A percentile compares a stretch with the other conserved stretches of the same genome.
Conservation (phyloP, 2,797 vertebrate genomes). For the Pempheris klunzingeri region DNA sequence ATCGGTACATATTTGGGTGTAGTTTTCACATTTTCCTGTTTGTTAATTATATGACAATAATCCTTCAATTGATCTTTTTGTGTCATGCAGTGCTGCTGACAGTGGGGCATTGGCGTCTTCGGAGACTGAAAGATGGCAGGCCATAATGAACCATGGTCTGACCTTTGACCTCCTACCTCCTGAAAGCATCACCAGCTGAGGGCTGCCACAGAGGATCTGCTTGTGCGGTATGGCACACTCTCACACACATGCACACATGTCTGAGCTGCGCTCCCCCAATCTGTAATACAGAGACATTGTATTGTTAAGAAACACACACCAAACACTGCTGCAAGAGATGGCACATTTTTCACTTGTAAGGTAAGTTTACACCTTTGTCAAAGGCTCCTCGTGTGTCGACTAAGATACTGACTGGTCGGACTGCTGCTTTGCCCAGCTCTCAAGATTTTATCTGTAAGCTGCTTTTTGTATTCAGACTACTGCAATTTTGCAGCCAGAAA, state of each 20-base stretch:
- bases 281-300: background rate
- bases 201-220: slow-evolving; percentile 58
- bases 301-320: background rate
- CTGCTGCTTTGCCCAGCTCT: background rate
- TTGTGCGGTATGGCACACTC: slow-evolving; percentile 50
- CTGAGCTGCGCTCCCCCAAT: background rate
- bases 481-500: slow-evolving; percentile 36
- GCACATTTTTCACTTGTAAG: background rate
- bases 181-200: slow-evolving; percentile 68
- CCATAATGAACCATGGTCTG: slow-evolving; percentile 67
- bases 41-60: slow-evolving; percentile 35
- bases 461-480: slow-evolving; percentile 34
- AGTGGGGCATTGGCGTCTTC: slow-evolving; percentile 55
- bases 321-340: background rate
- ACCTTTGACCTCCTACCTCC: slow-evolving; percentile 73
- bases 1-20: background rate
- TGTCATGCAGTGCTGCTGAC: slow-evolving; percentile 45
- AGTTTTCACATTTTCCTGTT: background rate
- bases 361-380: background rate
- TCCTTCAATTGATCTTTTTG: slow-evolving; percentile 61
- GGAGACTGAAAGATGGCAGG: slow-evolving; percentile 62
- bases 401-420: background rate
- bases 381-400: background rate
- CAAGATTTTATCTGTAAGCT: slow-evolving; percentile 14
- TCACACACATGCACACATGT: slow-evolving; percentile 2